Evolutionary conservation across 2,113 vertebrate genomes (phyloP).

Genomic region (Alligator sinensis): DNA sequence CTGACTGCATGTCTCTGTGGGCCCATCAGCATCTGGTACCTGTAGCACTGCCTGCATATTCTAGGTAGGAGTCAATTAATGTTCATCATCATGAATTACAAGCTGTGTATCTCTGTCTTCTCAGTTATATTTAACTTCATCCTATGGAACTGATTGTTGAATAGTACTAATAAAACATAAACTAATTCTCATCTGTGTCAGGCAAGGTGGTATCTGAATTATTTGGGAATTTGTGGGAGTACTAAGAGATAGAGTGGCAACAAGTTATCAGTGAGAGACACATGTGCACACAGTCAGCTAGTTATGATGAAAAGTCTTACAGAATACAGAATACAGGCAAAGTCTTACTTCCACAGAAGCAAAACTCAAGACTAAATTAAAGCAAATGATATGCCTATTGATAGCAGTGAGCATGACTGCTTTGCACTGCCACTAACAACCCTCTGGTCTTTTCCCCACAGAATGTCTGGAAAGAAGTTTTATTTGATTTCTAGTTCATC

Average conservation of each 20-base stretch:
- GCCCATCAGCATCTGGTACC: conserved; percentile 18
- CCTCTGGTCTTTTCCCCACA: neutral
- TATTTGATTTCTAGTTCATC: neutral
- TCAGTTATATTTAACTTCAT: neutral
- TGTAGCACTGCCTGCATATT: neutral
- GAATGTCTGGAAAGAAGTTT: neutral
- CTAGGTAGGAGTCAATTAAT: conserved; percentile 1
- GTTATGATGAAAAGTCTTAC: too few relatives aligned
- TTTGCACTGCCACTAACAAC: neutral
- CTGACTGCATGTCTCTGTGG: neutral
- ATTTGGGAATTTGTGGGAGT: neutral
- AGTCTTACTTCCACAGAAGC: neutral
- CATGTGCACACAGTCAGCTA: neutral
- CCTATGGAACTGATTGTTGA: neutral
- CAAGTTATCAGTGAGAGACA: neutral
- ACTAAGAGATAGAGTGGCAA: neutral
- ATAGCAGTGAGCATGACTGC: neutral
- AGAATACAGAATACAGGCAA: too few relatives aligned
- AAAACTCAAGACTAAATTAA: neutral
- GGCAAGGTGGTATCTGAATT: neutral
- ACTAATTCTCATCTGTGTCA: neutral
- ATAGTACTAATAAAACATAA: neutral
- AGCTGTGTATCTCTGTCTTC: neutral
- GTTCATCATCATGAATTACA: neutral
- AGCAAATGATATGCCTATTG: neutral